A percentile compares a stretch with the other conserved stretches of the same genome.
phyloP scores from a whole-genome alignment of 2,888 invertebrate species.

The Athrips mouffetella region DNA sequence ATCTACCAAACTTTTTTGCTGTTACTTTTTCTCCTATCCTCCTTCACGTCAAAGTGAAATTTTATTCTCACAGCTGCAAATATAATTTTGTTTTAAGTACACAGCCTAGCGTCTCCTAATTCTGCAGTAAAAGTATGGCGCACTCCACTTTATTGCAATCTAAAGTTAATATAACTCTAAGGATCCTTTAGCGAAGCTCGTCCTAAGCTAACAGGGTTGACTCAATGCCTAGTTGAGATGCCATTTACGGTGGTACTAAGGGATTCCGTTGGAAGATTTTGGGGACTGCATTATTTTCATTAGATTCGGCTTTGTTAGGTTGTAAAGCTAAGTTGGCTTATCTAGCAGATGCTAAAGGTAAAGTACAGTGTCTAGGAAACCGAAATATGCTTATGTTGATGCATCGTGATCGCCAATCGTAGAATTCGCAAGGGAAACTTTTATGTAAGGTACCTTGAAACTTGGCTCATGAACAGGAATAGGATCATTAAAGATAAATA shows the following conservation, averaged over 20 bases:
- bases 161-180: conserved; percentile 67
- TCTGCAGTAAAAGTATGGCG: conserved; percentile 67
- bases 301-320: no score
- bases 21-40: conserved; percentile 25
- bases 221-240: neutral
- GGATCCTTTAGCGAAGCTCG: conserved; percentile 34
- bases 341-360: no score
- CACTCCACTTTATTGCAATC: conserved; percentile 73
- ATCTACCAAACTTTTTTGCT: conserved; percentile 29
- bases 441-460: no score
- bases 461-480: no score
- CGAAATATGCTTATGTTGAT: no score
- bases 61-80: conserved; percentile 15
- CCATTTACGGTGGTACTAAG: neutral
- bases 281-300: no score
- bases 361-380: no score
- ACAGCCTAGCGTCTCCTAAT: conserved; percentile 60
- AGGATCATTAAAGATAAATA: no score
- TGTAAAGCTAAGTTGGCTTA: no score
- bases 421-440: no score
- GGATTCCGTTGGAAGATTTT: no score
- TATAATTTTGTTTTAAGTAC: conserved; percentile 28
- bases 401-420: no score
- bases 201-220: neutral
- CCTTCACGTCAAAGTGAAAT: conserved; percentile 22